These are phyloP conservation scores for Caprella mutica DNA, from an alignment of 2,888 invertebrate genomes.

Conservation along the genomic window DNA sequence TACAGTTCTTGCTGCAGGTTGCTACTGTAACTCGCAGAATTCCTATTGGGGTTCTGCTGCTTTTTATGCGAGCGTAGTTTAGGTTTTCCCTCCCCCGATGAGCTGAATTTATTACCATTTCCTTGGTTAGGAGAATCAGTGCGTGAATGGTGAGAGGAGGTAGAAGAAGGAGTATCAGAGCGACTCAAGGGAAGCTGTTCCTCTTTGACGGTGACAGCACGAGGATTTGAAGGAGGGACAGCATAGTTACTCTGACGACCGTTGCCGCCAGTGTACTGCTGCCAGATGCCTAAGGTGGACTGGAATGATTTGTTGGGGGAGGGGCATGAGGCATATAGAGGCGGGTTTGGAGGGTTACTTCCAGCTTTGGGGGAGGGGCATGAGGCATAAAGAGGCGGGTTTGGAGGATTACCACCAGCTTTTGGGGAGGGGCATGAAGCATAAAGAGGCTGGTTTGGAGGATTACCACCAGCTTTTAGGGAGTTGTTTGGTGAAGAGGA, in stretches of 20 bases:
- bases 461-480: too few relatives aligned
- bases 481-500: too few relatives aligned
- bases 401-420: too few relatives aligned
- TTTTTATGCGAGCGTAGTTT: not conserved
- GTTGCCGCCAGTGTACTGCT: not conserved
- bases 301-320: slow-evolving; percentile 7
- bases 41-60: not conserved
- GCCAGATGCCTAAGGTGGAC: slow-evolving; percentile 18
- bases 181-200: too few relatives aligned
- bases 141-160: too few relatives aligned
- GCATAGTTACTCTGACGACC: slow-evolving; percentile 21
- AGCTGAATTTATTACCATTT: too few relatives aligned
- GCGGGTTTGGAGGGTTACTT: not conserved
- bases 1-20: slow-evolving; percentile 30
- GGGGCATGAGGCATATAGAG: not conserved
- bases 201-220: slow-evolving; percentile 10
- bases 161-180: too few relatives aligned
- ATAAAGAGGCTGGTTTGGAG: too few relatives aligned
- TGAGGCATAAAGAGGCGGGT: not conserved
- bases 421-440: too few relatives aligned
- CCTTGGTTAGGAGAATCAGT: too few relatives aligned
- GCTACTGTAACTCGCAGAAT: too few relatives aligned
- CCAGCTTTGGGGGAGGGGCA: not conserved
- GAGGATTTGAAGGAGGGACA: slow-evolving; percentile 22
- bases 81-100: not conserved